Evolutionary conservation across 2,888 invertebrate species (phyloP), one percentile per base, ranked within the genome.

Genomic region (Iphiclides podalirius): DNA sequence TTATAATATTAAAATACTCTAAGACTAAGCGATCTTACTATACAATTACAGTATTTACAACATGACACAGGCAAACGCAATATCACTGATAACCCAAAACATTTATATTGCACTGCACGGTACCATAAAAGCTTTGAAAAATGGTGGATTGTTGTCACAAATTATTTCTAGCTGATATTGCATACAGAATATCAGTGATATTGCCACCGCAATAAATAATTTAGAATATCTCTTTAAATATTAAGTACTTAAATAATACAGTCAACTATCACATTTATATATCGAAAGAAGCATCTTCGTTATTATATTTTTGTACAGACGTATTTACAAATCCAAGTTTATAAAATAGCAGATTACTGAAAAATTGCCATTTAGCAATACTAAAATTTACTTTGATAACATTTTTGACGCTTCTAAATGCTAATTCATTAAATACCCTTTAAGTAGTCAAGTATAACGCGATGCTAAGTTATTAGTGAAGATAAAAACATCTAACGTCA

Each of bases 261-360:
- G 79, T 80, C 79, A 86, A 85, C 86, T 88, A 88, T 88, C 87
- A 88, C 88, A 88, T 87, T 86, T 82, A 88, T 64, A 63, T 80
- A 77, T 80, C 75, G 72, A 85, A 86, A 75, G 76, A 85, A 86
- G 84, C 81, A 72, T 80, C 76, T 74, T 70, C 66, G 66, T 66
- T 70, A 64, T n/a, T 28, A 35, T 35, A 62, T 70, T 67, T 75
- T 85, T 85, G 81, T 83, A 84, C 81, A 82, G 68, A 54, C 59
- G 57, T 57, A 59, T 50, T 40, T 50, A 50, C 45, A 49, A 38
- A 11, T 20, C 11, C 20, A 28, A 1, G 14, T 41, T 28, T 36
- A 11, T 20, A 20, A 7, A 37, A 37, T 20, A 37, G 37, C 20
- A 26, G 31, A 8, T 26, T 14, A 4, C 14, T 1, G 23, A 26